Base-by-base conservation (phyloP, 2,797 vertebrate genomes). In the Carduelis carduelis region DNA sequence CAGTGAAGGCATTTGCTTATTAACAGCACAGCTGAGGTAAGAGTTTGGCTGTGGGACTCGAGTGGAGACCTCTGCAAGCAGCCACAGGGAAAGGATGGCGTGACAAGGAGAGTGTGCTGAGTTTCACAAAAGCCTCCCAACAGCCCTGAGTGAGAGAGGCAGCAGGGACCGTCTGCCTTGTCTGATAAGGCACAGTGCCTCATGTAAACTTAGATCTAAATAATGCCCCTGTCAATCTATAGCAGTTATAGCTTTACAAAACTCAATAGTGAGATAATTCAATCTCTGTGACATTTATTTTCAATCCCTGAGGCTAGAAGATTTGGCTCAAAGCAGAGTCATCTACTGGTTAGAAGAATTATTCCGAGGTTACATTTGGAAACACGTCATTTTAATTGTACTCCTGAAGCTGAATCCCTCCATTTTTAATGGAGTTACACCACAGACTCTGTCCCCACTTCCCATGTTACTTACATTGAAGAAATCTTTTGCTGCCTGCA, bases 21-120 rank as follows among this genome's bases (percentile, higher is more conserved):
- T 43, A 65, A 17, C 49, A 68, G 14, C 1, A 14, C 9, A 59
- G 26, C 19, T 12, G 32, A 83, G 56, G 37, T 49, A 61, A 64
- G 46, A 56, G 43, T 77, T 85, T 79, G 34, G n/a, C 64, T 70
- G 30, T 46, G 61, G 35, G 30, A 39, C 37, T 41, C 4, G 0
- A 77, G 22, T 2, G 27, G 41, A 70, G 39, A 35, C 28, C 34
- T 43, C 47, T 44, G 55, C 23, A 63, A 41, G 35, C 11, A 78
- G 59, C 34, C 16, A 2, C 1, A 34, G 50, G 19, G 57, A 28
- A 74, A 41, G 41, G 49, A 50, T 8, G 3, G 19, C 0, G 0
- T 39, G 35, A 69, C 35, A 59, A 14, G 4, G 34, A 56, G 14
- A 61, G 32, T 0, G 0, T 1, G 3, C 43, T 12, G 17, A 55